Conservation (phyloP, 2,797 vertebrate genomes). For the Valencia hispanica region DNA sequence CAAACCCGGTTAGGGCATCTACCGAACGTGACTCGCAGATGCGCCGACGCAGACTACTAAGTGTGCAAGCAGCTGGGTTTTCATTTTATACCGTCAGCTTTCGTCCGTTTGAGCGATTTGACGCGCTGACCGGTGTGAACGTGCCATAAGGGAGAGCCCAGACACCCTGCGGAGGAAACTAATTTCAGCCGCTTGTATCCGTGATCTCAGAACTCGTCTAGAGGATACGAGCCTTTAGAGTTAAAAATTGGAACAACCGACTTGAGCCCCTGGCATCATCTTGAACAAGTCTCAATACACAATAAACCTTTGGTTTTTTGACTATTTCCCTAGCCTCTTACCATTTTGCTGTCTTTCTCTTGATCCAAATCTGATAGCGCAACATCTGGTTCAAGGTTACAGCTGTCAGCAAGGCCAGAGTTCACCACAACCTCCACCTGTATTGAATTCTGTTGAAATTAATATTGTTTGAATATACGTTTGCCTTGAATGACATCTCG, state of each 20-base stretch:
- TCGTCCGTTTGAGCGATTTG: too few species aligned
- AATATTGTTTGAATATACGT: constrained; percentile 58
- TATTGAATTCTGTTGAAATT: constrained; percentile 37
- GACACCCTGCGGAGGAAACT: too few species aligned
- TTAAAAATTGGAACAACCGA: constrained; percentile 10
- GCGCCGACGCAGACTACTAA: too few species aligned
- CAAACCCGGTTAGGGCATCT: too few species aligned
- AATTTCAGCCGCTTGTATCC: too few species aligned
- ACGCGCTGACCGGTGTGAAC: too few species aligned
- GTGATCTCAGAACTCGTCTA: too few species aligned
- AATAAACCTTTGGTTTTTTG: constrained; percentile 19
- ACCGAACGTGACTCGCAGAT: too few species aligned
- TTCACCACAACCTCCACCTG: constrained; percentile 41
- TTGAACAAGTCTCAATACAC: constrained; percentile 4
- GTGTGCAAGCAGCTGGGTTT: too few species aligned
- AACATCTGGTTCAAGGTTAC: constrained; percentile 73
- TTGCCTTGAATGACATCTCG: constrained; percentile 56
- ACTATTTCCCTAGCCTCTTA: constrained; percentile 35
- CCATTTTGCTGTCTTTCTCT: constrained; percentile 23
- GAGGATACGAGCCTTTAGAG: not conserved
- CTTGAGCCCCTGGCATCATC: constrained; percentile 13
- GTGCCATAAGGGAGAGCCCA: too few species aligned
- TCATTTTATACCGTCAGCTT: too few species aligned
- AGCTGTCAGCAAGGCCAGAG: constrained; percentile 55
- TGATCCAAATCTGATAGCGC: constrained; percentile 59